Conservation (phyloP, 2,888 invertebrate genomes). For the Galerucella nymphaeae region DNA sequence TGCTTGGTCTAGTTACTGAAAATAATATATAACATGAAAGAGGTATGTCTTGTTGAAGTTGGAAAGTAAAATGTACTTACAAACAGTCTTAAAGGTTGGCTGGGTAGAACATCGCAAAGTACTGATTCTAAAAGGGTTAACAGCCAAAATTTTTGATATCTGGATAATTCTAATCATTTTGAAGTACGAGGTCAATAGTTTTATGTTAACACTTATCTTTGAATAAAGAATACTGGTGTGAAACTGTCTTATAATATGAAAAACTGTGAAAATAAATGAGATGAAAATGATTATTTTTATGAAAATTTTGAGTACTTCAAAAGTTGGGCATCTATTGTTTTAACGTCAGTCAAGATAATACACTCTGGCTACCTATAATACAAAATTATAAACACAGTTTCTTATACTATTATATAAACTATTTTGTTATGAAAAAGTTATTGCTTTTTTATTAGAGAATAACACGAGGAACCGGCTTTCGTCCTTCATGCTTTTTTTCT, state of each 20-base stretch:
- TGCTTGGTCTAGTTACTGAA: conserved; percentile 16
- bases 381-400: conserved; percentile 3
- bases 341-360: conserved; percentile 7
- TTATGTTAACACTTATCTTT: background rate
- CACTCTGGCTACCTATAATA: conserved; percentile 6
- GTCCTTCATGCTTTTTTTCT: conserved; percentile 14
- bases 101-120: conserved; percentile 2
- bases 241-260: conserved; percentile 6
- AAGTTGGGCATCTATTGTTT: conserved; percentile 22
- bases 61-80: conserved; percentile 13
- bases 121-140: conserved; percentile 8
- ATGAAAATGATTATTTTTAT: conserved; percentile 22
- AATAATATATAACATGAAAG: background rate
- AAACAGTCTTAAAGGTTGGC: conserved; percentile 13
- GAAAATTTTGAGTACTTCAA: conserved; percentile 28
- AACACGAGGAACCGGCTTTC: conserved; percentile 24
- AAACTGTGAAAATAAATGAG: background rate
- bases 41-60: no score
- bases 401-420: background rate
- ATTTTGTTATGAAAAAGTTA: conserved; percentile 10
- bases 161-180: conserved; percentile 23
- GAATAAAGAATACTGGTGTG: background rate
- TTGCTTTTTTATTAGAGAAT: conserved; percentile 13
- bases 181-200: background rate
- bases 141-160: conserved; percentile 12